Base-by-base conservation (phyloP, 1,140 invertebrate species). In the Dendroctonus valens region DNA sequence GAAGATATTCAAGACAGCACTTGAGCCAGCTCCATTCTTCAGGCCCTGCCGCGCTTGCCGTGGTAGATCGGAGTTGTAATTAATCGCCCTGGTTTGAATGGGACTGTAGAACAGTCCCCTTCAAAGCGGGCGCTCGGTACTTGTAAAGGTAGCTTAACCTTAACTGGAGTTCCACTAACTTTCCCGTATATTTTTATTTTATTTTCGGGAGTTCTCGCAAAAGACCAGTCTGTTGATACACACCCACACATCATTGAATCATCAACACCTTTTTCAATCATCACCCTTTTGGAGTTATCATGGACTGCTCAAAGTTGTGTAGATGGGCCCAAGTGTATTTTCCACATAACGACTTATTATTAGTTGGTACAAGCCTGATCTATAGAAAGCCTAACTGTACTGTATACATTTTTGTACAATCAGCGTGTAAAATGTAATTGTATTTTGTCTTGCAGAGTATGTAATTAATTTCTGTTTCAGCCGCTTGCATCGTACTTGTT, bases 341-440 rank as follows among this genome's bases (percentile, higher is more conserved):
- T 73, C 72, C 70, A 69, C 69, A 68, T 75, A 73, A 73, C 69
- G 64, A 68, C 70, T 59, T 26, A 12, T 73, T 55, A 54, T 39
- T 46, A 49, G 49, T 66, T 63, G 48, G 42, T 60, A 39, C n/a
- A 9, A 14, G 41, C 15, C 44, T 63, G 41, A 40, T 40, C 42
- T 65, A 48, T 71, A 71, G 62, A 65, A 71, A 74, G 72, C 71
- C 74, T 75, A 46, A 71, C 70, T 72, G 73, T 75, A 75, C 74
- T 75, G 74, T 75, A 75, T 75, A 74, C 74, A 71, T 74, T 74
- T 74, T 73, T 75, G 69, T 73, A 71, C 70, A 70, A 69, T 66
- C 51, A 11, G 50, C 15, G 8, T 51, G 26, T 65, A 39, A 63
- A 41, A 26, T 69, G 65, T 69, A 57, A 59, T 39, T 50, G 50